Percentiles rank a stretch among this genome's conserved stretches.
Evolutionary conservation across 2,113 vertebrate genomes (phyloP).

Genomic region (Balaeniceps rex): DNA sequence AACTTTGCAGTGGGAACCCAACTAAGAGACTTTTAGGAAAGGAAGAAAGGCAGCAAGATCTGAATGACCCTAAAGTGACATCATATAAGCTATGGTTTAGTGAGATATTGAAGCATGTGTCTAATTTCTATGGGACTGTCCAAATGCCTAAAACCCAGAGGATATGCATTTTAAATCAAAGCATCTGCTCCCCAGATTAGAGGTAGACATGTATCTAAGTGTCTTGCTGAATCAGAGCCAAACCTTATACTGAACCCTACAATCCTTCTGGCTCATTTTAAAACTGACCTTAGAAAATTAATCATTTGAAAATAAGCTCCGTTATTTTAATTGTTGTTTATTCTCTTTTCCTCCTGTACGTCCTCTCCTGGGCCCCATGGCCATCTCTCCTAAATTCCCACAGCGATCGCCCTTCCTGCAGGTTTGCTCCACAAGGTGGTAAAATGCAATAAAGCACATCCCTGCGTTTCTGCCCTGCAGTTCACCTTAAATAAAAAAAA

Average conservation of each 20-base stretch:
- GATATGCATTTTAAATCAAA: neutral
- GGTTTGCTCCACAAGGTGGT: neutral
- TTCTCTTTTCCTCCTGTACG: neutral
- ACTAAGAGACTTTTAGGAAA: neutral
- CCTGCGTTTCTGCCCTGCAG: neutral
- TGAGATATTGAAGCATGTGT: neutral
- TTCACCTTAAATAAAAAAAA: constrained; percentile 29
- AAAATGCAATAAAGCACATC: constrained; percentile 5
- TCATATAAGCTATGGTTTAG: neutral
- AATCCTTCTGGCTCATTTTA: neutral
- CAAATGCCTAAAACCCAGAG: neutral
- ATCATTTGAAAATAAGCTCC: neutral
- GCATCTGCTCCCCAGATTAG: neutral
- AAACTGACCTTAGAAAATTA: neutral
- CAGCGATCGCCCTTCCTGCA: neutral
- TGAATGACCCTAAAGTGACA: neutral
- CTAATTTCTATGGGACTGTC: neutral
- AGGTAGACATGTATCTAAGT: neutral
- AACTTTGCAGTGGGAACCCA: neutral
- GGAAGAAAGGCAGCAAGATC: neutral
- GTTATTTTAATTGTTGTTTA: neutral
- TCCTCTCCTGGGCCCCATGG: too few relatives aligned
- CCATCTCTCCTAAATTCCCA: neutral
- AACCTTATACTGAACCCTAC: neutral
- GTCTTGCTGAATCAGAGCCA: neutral